Conservation (phyloP, 1,140 invertebrate genomes). For the Chionoecetes opilio region DNA sequence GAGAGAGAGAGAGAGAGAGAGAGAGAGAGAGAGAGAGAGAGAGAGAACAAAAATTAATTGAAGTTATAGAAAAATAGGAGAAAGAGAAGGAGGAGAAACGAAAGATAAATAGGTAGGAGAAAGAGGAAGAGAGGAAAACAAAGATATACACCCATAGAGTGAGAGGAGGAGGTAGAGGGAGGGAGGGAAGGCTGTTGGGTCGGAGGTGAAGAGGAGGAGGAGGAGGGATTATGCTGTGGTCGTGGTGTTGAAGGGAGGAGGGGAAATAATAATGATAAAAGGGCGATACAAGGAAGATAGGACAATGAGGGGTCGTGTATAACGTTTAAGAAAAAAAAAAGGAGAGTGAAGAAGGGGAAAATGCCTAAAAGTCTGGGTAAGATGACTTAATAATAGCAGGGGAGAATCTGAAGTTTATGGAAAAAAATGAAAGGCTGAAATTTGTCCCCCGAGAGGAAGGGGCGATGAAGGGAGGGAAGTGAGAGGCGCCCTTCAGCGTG, state of each 20-base stretch:
- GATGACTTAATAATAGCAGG: neutral
- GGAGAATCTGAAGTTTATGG: neutral
- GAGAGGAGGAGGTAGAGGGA: neutral
- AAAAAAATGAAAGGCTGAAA: conserved; percentile 6
- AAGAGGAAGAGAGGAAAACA: too few relatives aligned
- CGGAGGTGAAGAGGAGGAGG: neutral
- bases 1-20: neutral
- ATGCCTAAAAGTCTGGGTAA: neutral
- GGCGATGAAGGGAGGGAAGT: neutral
- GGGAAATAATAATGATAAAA: conserved; percentile 9
- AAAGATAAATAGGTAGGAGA: too few relatives aligned
- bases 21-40: too few relatives aligned
- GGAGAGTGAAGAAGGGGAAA: neutral
- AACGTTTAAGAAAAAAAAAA: neutral
- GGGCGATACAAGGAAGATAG: neutral
- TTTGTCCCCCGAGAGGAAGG: neutral
- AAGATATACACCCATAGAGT: too few relatives aligned
- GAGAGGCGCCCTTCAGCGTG: neutral
- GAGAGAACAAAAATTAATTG: too few relatives aligned
- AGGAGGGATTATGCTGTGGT: neutral
- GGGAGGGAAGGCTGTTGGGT: neutral
- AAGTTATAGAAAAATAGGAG: too few relatives aligned
- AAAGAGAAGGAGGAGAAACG: too few relatives aligned
- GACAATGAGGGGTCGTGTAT: neutral
- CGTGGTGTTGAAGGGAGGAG: too few relatives aligned